phyloP scores from a whole-genome alignment of 2,888 invertebrate species.

The Sphaeridia pumilis region DNA sequence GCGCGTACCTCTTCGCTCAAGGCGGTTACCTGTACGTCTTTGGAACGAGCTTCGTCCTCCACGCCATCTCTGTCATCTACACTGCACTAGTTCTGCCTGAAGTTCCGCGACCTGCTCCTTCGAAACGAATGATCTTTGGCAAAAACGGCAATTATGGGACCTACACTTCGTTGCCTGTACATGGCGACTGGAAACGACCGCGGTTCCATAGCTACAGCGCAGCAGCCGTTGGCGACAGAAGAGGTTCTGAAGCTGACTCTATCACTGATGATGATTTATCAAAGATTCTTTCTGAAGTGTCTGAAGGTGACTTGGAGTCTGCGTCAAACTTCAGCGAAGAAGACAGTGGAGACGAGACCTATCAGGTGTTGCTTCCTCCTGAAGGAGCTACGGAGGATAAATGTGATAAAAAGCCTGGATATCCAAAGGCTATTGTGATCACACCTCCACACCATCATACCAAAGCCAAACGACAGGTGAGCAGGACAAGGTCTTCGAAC shows the following conservation, averaged over 20 bases:
- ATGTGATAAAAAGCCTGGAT: background rate
- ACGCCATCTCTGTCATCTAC: conserved; percentile 30
- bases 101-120: conserved; percentile 28
- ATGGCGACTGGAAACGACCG: conserved; percentile 11
- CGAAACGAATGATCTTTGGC: conserved; percentile 21
- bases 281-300: background rate
- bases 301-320: background rate
- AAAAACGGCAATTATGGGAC: conserved; percentile 33
- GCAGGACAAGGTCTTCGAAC: background rate
- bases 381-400: too few species aligned
- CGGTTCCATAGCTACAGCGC: conserved; percentile 31
- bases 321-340: background rate
- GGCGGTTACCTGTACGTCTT: conserved; percentile 35
- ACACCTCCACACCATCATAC: background rate
- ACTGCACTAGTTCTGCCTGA: conserved; percentile 31
- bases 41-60: conserved; percentile 26
- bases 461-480: background rate
- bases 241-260: too few species aligned
- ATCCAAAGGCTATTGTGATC: background rate
- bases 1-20: conserved; percentile 29
- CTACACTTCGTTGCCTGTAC: background rate
- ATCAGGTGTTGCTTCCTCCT: too few species aligned
- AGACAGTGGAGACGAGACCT: too few species aligned
- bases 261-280: background rate
- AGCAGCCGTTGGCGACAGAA: too few species aligned